Conservation (phyloP, 2,797 vertebrate species). For the Garrulus glandarius region DNA sequence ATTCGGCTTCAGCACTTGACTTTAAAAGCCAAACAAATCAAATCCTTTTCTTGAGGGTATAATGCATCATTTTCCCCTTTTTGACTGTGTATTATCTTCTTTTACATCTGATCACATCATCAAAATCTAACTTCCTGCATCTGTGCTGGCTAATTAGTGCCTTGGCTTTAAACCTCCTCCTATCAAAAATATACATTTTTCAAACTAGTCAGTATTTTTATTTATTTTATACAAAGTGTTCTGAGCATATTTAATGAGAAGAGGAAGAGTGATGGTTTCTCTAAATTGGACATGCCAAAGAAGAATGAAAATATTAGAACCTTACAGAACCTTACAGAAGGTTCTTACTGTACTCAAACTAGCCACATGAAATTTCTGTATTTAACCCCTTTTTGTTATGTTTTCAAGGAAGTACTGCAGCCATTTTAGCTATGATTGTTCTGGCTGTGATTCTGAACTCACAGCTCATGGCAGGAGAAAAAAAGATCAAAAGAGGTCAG, state of each 20-base stretch:
- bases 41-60: conserved; percentile 66
- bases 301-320: not conserved
- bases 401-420: not conserved
- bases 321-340: not conserved
- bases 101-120: conserved; percentile 50
- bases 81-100: conserved; percentile 9
- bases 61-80: conserved; percentile 67
- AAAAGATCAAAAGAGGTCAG: not conserved
- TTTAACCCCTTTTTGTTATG: not conserved
- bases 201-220: conserved; percentile 17
- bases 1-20: conserved; percentile 20
- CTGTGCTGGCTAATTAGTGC: conserved; percentile 54
- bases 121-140: conserved; percentile 66
- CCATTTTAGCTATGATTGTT: not conserved
- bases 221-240: conserved; percentile 24
- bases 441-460: not conserved
- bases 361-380: not conserved
- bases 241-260: not conserved
- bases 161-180: not conserved
- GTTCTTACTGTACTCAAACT: not conserved
- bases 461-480: not conserved
- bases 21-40: conserved; percentile 69
- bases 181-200: not conserved
- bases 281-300: not conserved
- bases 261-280: not conserved